phyloP scores from a whole-genome alignment of 2,888 invertebrate genomes.

The Serrognathus titanus region DNA sequence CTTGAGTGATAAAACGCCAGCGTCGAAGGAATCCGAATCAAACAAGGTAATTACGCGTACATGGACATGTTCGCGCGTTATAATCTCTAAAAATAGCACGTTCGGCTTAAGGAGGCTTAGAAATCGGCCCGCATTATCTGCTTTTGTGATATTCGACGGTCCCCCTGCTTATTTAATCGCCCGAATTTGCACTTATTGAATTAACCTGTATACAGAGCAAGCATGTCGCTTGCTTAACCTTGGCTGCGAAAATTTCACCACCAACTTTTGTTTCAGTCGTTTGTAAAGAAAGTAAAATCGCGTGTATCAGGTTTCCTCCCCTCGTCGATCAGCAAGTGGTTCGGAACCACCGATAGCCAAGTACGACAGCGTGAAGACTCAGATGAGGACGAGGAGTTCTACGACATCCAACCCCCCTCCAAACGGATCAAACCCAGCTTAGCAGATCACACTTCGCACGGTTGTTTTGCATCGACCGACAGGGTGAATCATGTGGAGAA shows the following conservation, averaged over 20 bases:
- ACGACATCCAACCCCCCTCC: conserved; percentile 49
- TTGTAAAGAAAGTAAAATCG: conserved; percentile 65
- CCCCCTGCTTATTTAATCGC: conserved; percentile 1
- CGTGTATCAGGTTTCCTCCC: conserved; percentile 63
- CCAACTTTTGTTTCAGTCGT: conserved; percentile 55
- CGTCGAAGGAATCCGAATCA: conserved; percentile 33
- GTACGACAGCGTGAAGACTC: conserved; percentile 47
- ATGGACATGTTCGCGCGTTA: conserved; percentile 43
- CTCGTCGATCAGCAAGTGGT: conserved; percentile 58
- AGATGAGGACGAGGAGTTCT: conserved; percentile 43
- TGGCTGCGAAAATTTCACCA: neutral
- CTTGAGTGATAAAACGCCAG: conserved; percentile 31
- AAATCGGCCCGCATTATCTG: conserved; percentile 3
- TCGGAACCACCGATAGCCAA: conserved; percentile 37
- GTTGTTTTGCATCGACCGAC: no score
- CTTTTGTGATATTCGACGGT: no score
- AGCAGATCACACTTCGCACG: neutral
- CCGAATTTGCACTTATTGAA: conserved; percentile 8
- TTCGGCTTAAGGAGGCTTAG: conserved; percentile 20
- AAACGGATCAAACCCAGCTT: conserved; percentile 44
- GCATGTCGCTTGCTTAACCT: neutral
- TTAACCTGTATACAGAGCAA: neutral
- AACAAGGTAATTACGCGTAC: conserved; percentile 42
- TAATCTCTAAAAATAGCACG: conserved; percentile 41
- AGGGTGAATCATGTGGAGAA: conserved; percentile 6